Evolutionary conservation across 1,140 invertebrate genomes (phyloP), one percentile per base, ranked within the genome.

Genomic region (Lanistes nyassanus): DNA sequence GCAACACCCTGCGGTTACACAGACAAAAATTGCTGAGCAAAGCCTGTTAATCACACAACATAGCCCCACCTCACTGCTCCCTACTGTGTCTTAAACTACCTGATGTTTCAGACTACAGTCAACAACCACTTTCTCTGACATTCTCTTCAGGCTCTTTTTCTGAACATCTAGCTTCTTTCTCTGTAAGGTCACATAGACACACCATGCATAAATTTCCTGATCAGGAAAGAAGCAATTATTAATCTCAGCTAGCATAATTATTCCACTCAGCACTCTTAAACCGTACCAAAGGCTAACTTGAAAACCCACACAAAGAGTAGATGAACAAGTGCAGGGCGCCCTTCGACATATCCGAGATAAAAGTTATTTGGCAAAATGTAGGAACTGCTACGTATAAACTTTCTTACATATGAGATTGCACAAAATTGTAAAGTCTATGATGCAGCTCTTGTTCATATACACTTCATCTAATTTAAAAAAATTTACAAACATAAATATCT

Each of bases 301-400:
- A 60, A 72, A 72, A 60, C 69, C 70, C 70, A 72, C 70, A 72
- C 70, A 72, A 55, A 60, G 70, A 62, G 70, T 72, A 53, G 70
- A 72, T 72, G 70, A 72, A 58, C 70, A 72, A 72, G 56, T 6
- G 21, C 31, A 36, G 9, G n/a, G 29, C 56, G n/a, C 26, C 34
- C 34, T 29, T 53, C 23, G 5, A 47, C 39, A n/a, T 53, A 7
- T 53, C 56, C 1, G 23, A 26, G n/a, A 60, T 60, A 60, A 58
- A 26, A 60, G 3, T 7, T 3, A 19, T 26, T 11, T 0, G 23
- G 23, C 56, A 60, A 31, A 60, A 26, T 53, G 2, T 3, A 60
- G 9, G 29, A 31, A 64, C 5, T 64, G 19, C 37, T 70, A 55
- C 37, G 53, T 51, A 70, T 70, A 31, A 31, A 56, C 29, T 29